phyloP scores from a whole-genome alignment of 2,888 invertebrate genomes.

The Morpho achilles region DNA sequence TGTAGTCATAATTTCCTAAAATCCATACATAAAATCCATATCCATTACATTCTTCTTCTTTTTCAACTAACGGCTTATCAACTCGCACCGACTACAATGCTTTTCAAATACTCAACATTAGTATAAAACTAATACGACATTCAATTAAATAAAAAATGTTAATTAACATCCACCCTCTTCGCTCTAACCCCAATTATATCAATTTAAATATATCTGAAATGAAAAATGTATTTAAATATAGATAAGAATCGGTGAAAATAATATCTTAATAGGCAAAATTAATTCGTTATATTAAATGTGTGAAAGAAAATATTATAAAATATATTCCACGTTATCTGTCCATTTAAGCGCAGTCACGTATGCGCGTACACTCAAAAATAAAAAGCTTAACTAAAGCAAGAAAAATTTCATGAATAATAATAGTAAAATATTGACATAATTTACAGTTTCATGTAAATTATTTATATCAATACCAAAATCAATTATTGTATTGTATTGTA shows the following conservation, averaged over 20 bases:
- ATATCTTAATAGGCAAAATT: constrained; percentile 74
- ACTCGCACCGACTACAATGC: too few relatives aligned
- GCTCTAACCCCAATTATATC: constrained; percentile 29
- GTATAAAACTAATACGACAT: not conserved
- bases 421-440: too few relatives aligned
- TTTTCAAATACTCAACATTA: too few relatives aligned
- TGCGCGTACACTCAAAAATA: constrained; percentile 43
- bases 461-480: too few relatives aligned
- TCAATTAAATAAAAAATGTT: not conserved
- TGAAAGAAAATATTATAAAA: constrained; percentile 66
- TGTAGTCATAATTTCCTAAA: too few relatives aligned
- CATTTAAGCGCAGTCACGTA: constrained; percentile 67
- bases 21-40: too few relatives aligned
- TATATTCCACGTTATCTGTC: constrained; percentile 57
- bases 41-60: too few relatives aligned
- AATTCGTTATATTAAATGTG: constrained; percentile 65
- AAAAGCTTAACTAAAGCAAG: constrained; percentile 31
- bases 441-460: too few relatives aligned
- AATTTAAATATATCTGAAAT: constrained; percentile 38
- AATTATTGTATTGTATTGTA: too few relatives aligned
- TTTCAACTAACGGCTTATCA: too few relatives aligned
- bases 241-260: constrained; percentile 61
- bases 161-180: constrained; percentile 14
- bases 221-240: constrained; percentile 41
- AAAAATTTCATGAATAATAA: too few relatives aligned